A percentile compares a stretch with the other conserved stretches of the same genome.
phyloP scores from a whole-genome alignment of 2,113 vertebrate species.

The Ochotona curzoniae region DNA sequence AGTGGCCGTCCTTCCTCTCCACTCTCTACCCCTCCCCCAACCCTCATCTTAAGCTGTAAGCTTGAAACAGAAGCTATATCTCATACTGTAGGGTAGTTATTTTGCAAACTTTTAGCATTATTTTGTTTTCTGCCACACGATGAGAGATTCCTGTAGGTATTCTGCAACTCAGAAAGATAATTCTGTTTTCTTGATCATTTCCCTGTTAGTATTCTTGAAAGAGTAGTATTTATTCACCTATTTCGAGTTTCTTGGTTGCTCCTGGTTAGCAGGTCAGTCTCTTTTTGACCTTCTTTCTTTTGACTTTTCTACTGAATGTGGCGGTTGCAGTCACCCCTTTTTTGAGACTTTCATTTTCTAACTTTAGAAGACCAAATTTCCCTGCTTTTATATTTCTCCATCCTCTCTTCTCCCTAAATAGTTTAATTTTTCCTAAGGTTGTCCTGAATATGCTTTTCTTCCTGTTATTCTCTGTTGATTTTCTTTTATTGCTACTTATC shows the following conservation, averaged over 20 bases:
- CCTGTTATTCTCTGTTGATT: background rate
- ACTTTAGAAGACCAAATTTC: slow-evolving; percentile 3
- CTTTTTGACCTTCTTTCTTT: background rate
- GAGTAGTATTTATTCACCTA: slow-evolving; percentile 5
- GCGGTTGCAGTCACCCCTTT: background rate
- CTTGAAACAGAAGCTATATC: background rate
- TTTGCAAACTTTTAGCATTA: slow-evolving; percentile 21
- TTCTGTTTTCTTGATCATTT: background rate
- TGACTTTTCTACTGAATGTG: slow-evolving; percentile 13
- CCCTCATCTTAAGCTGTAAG: background rate
- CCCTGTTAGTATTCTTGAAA: slow-evolving; percentile 4
- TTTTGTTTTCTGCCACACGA: slow-evolving; percentile 6
- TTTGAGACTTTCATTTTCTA: background rate
- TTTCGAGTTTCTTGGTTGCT: background rate
- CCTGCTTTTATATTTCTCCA: background rate
- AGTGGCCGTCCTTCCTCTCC: background rate
- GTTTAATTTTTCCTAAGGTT: background rate
- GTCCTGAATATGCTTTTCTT: background rate
- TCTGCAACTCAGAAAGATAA: background rate
- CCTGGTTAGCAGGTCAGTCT: background rate
- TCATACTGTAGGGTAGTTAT: background rate
- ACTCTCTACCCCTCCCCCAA: background rate
- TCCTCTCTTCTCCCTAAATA: background rate
- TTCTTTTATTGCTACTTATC: background rate
- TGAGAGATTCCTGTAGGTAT: slow-evolving; percentile 38